phyloP scores from a whole-genome alignment of 2,888 invertebrate genomes.

The Callimorpha dominula region DNA sequence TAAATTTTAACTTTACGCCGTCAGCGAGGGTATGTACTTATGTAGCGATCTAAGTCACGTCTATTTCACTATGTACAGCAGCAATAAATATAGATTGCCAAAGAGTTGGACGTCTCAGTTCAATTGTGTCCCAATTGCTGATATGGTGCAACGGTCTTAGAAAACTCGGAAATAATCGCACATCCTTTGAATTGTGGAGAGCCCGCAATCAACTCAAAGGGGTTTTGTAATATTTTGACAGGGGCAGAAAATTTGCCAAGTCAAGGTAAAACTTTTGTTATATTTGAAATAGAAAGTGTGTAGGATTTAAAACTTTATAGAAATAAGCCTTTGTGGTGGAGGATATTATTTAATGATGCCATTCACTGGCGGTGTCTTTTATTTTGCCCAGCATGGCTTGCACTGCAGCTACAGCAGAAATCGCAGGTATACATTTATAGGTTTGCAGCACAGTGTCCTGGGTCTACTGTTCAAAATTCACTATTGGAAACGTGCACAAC shows the following conservation, averaged over 20 bases:
- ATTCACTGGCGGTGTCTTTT: background rate
- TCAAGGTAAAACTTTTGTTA: too few relatives aligned
- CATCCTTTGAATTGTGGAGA: too few relatives aligned
- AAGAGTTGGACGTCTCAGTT: background rate
- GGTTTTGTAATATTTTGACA: too few relatives aligned
- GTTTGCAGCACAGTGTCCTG: background rate
- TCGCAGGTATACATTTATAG: background rate
- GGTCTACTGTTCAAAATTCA: background rate
- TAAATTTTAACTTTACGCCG: constrained; percentile 23
- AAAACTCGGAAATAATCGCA: background rate
- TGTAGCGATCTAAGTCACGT: background rate
- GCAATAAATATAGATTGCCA: too few relatives aligned
- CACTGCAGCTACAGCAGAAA: background rate
- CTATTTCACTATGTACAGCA: background rate
- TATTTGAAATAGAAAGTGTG: too few relatives aligned
- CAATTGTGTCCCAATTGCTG: background rate
- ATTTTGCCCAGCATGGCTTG: background rate
- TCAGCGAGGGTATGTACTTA: background rate
- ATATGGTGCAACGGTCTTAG: background rate
- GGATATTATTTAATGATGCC: too few relatives aligned
- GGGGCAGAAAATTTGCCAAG: too few relatives aligned
- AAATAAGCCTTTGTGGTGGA: too few relatives aligned
- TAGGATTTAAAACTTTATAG: too few relatives aligned
- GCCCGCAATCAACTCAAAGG: too few relatives aligned
- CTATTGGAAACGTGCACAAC: too few relatives aligned